phyloP scores from a whole-genome alignment of 2,113 vertebrate genomes.

The Pitta sordida region DNA sequence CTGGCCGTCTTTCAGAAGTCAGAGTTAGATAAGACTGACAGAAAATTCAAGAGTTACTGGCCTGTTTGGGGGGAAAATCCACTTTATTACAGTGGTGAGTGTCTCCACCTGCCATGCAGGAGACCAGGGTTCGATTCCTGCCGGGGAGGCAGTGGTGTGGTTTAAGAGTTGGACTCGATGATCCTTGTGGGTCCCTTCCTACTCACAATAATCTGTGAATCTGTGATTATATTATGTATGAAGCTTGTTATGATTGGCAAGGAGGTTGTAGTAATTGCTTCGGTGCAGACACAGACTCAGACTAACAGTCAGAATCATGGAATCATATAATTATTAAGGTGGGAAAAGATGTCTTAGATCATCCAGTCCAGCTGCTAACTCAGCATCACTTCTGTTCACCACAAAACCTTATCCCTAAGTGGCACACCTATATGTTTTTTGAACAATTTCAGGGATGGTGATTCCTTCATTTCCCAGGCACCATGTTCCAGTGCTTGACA shows the following conservation, averaged over 20 bases:
- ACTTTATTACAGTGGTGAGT: too few relatives aligned
- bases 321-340: not conserved
- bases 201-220: too few relatives aligned
- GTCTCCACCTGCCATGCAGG: too few relatives aligned
- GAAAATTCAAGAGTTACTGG: not conserved
- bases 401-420: not conserved
- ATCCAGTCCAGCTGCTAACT: not conserved
- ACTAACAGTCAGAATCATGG: not conserved
- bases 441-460: too few relatives aligned
- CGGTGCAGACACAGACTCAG: not conserved
- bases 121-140: too few relatives aligned
- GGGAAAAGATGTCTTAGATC: not conserved
- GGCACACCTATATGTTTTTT: too few relatives aligned
- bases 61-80: rapidly evolving
- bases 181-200: too few relatives aligned
- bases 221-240: not conserved
- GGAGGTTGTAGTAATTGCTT: not conserved
- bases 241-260: not conserved
- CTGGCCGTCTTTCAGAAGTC: not conserved
- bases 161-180: too few relatives aligned
- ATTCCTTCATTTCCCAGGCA: too few relatives aligned
- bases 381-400: not conserved
- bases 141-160: too few relatives aligned
- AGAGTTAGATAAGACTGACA: not conserved
- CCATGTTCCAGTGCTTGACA: too few relatives aligned